A percentile compares a stretch with the other conserved stretches of the same genome.
These are phyloP conservation scores for Ischnura elegans DNA, from an alignment of 2,888 invertebrate genomes.

Conservation along the genomic window DNA sequence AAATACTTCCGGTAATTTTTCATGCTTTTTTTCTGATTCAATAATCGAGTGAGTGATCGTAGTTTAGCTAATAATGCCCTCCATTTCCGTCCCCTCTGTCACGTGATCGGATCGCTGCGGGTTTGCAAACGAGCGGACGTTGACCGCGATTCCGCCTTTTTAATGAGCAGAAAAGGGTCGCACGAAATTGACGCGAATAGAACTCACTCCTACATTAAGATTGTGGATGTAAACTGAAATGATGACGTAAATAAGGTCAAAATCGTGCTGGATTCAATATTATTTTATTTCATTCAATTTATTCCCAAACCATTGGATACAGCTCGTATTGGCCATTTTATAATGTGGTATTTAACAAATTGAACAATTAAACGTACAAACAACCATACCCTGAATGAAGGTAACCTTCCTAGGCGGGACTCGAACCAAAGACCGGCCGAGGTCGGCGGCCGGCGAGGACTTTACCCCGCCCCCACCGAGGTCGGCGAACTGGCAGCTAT, in stretches of 20 bases:
- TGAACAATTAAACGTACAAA: no score
- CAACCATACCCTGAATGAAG: no score
- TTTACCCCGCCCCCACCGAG: no score
- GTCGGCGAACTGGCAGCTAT: no score
- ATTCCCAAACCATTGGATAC: no score
- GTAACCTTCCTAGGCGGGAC: no score
- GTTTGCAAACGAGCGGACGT: conserved; percentile 37
- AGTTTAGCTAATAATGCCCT: conserved; percentile 59
- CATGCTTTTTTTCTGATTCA: background rate
- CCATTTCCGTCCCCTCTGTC: background rate
- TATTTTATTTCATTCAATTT: no score
- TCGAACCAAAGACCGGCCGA: no score
- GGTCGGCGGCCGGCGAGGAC: no score
- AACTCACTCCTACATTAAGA: background rate
- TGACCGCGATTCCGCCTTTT: background rate
- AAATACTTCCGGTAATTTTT: background rate
- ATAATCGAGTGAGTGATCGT: conserved; percentile 30
- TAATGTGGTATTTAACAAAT: no score
- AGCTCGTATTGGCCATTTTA: no score
- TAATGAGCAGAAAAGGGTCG: background rate
- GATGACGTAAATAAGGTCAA: background rate
- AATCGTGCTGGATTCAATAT: background rate
- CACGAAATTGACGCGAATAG: background rate
- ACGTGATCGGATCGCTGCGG: conserved; percentile 32
- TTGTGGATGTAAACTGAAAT: background rate